phyloP scores from a whole-genome alignment of 2,888 invertebrate genomes.

The Ophioninae sp. region DNA sequence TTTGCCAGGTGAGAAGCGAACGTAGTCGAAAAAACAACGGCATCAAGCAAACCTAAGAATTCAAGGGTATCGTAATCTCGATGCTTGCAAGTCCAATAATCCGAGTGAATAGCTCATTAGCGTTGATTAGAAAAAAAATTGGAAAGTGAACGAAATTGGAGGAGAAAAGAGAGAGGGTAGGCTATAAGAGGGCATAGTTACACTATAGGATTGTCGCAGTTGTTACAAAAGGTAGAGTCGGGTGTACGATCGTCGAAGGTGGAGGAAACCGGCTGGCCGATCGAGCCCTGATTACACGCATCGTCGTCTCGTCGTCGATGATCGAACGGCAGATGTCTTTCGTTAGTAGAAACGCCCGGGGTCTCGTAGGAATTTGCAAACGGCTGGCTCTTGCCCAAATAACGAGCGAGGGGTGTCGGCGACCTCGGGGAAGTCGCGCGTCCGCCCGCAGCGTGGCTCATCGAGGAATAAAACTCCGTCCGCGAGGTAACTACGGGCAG shows the following conservation, averaged over 20 bases:
- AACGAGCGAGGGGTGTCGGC: slow-evolving; percentile 81
- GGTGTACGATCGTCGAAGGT: slow-evolving; percentile 81
- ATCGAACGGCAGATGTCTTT: slow-evolving; percentile 69
- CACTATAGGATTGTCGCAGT: slow-evolving; percentile 94
- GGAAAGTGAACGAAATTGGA: background rate
- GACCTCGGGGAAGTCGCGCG: slow-evolving; percentile 84
- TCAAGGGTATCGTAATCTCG: background rate
- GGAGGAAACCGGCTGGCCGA: slow-evolving; percentile 82
- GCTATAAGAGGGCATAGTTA: slow-evolving; percentile 83
- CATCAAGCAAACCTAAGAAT: background rate
- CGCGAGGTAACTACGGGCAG: slow-evolving; percentile 77
- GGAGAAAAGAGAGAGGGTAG: background rate
- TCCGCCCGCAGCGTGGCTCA: slow-evolving; percentile 89
- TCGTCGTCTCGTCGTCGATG: slow-evolving; percentile 81
- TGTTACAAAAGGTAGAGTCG: slow-evolving; percentile 88
- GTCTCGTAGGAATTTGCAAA: slow-evolving; percentile 66
- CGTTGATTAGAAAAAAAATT: background rate
- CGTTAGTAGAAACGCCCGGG: slow-evolving; percentile 56
- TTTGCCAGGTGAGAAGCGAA: background rate
- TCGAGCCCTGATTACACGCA: slow-evolving; percentile 83
- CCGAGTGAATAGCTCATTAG: background rate
- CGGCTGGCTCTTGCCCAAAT: slow-evolving; percentile 80
- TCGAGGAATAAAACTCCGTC: slow-evolving; percentile 87
- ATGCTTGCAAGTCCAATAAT: background rate
- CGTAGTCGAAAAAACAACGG: background rate